These are phyloP conservation scores for Bubalus kerabau DNA, from an alignment of 2,113 vertebrate species.

Conservation along the genomic window DNA sequence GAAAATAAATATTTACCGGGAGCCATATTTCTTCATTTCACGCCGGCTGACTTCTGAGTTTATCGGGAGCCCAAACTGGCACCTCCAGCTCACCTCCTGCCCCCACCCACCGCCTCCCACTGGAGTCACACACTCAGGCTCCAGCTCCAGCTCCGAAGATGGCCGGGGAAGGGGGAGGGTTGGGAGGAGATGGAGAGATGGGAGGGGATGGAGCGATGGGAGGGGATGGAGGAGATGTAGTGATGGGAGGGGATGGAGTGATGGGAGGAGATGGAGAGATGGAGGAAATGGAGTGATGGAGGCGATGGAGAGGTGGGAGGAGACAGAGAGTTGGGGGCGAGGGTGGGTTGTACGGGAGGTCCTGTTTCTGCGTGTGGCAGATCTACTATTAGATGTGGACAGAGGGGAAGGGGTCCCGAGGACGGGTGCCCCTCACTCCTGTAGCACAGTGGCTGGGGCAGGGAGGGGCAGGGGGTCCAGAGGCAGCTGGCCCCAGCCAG, in stretches of 20 bases:
- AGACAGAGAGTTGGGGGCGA: not conserved
- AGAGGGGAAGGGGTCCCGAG: not conserved
- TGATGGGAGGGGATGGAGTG: not conserved
- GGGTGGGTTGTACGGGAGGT: not conserved
- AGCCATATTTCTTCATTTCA: slow-evolving; percentile 89
- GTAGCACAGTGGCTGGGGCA: accelerated
- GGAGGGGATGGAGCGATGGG: no score
- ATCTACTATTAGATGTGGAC: not conserved
- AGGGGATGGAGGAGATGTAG: not conserved
- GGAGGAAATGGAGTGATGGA: not conserved
- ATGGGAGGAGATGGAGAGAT: no score
- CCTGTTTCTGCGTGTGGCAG: not conserved
- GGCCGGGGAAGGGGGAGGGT: not conserved
- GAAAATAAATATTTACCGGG: slow-evolving; percentile 88
- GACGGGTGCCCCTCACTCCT: not conserved
- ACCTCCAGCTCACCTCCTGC: not conserved
- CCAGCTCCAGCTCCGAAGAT: not conserved
- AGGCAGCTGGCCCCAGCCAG: not conserved
- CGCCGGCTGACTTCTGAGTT: slow-evolving; percentile 79
- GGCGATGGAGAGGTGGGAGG: not conserved
- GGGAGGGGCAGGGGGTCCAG: accelerated
- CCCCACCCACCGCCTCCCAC: not conserved
- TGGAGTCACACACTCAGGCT: not conserved
- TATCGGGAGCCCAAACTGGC: slow-evolving; percentile 78
- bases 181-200: not conserved